phyloP scores from a whole-genome alignment of 2,888 invertebrate genomes.

The Augiades crinisus region DNA sequence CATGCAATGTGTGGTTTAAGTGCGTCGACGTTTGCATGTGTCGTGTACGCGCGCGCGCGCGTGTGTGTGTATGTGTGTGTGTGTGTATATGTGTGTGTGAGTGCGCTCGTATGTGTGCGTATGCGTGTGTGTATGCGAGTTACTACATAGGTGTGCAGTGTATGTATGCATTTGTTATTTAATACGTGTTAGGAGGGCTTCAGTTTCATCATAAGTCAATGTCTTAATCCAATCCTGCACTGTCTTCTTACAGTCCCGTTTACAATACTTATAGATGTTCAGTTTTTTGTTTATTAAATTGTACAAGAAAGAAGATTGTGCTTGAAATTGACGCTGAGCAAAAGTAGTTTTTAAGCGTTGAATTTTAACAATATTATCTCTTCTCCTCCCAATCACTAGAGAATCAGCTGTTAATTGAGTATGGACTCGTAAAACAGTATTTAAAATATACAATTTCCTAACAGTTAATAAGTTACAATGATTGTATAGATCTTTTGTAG shows the following conservation, averaged over 20 bases:
- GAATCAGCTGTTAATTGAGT: neutral
- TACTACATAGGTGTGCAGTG: too few relatives aligned
- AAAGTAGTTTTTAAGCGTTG: neutral
- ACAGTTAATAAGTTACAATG: neutral
- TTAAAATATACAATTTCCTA: slow-evolving; percentile 8
- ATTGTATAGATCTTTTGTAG: slow-evolving; percentile 5
- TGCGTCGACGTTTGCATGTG: too few relatives aligned
- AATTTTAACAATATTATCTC: neutral
- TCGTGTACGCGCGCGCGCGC: too few relatives aligned
- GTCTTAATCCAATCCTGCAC: neutral
- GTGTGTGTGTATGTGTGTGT: too few relatives aligned
- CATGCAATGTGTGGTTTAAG: too few relatives aligned
- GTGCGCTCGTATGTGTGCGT: too few relatives aligned
- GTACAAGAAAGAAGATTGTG: neutral
- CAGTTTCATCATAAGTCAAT: neutral
- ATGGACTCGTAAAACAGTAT: neutral
- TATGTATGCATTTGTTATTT: too few relatives aligned
- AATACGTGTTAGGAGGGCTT: neutral
- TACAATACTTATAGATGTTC: neutral
- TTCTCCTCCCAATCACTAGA: neutral
- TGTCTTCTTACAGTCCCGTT: neutral
- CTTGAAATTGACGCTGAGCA: neutral
- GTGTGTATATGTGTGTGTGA: too few relatives aligned
- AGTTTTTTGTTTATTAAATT: neutral
- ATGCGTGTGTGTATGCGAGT: too few relatives aligned